Evolutionary conservation across 2,888 invertebrate species (phyloP), one percentile per base, ranked within the genome.

Genomic region (Mythimna pallens): DNA sequence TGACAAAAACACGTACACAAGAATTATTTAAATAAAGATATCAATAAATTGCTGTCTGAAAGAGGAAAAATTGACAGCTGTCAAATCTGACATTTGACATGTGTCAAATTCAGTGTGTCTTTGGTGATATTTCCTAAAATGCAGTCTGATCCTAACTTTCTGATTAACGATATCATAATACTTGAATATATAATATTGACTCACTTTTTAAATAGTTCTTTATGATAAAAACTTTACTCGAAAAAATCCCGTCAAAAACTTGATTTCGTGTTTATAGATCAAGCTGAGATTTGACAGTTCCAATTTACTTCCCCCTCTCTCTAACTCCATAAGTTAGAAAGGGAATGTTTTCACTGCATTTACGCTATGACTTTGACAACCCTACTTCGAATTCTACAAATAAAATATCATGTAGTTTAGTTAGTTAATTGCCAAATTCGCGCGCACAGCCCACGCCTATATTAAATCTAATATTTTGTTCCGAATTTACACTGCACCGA

Each of bases 371-470:
- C 57, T 1, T 50, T 70, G 83, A 5, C 76, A 80, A 25, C 81
- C 81, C 80, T 81, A 68, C 1, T 40, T 2, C 22, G 5, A 54
- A 65, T 6, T 64, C 83, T 67, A 76, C 72, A 76, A 80, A 83
- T 80, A 75, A 76, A 74, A 78, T 71, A 78, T 61, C 63, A 34
- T 55, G 12, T 50, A 65, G 54, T 64, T 57, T n/a, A 64, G 54
- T 52, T 50, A 66, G 57, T 70, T 81, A 70, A 78, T 82, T 69
- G 68, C 58, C 73, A 43, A 65, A 80, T 64, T 66, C 52, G 17
- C 55, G 58, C 9, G 34, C 52, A n/a, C 59, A 30, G 30, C 70
- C 65, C 40, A 34, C 64, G 52, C 66, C n/a, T 57, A 57, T 52
- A 69, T 69, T 54, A 59, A 63, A 66, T 55, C 7, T 55, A 73